These are phyloP conservation scores for Gracilinanus agilis DNA, from an alignment of 2,113 vertebrate species.

Conservation along the genomic window DNA sequence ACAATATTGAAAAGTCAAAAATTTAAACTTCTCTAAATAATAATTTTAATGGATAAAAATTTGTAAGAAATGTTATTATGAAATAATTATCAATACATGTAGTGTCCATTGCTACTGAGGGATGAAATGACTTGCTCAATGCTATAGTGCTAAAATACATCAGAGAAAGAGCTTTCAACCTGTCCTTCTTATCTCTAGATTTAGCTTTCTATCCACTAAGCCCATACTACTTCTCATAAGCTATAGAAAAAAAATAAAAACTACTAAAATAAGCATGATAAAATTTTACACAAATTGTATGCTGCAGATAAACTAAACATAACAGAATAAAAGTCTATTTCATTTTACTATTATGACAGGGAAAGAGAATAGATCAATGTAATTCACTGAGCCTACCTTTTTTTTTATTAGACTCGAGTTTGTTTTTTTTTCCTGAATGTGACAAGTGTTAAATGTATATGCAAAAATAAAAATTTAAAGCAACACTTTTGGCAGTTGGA, in stretches of 20 bases:
- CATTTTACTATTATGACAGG: constrained; percentile 56
- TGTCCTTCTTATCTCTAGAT: neutral
- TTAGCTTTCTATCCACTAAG: neutral
- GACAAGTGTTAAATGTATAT: neutral
- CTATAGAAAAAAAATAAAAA: constrained; percentile 64
- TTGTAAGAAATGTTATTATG: no score
- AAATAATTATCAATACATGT: neutral
- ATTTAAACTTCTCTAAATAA: no score
- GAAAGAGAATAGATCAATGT: neutral
- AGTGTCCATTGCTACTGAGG: neutral
- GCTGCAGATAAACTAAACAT: constrained; percentile 73
- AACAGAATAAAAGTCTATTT: constrained; percentile 68
- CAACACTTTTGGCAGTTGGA: neutral
- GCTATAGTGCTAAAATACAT: neutral
- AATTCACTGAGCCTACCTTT: neutral
- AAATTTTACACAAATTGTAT: constrained; percentile 72
- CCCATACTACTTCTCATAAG: neutral
- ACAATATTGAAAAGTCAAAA: constrained; percentile 7
- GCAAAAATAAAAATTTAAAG: neutral
- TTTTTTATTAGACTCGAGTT: neutral
- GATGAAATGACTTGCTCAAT: neutral
- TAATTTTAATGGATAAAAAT: no score
- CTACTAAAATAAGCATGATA: constrained; percentile 69
- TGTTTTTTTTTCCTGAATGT: neutral
- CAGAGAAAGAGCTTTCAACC: neutral